Percentiles rank a stretch among this genome's conserved stretches.
Conservation (phyloP, 2,797 vertebrate genomes). For the Spinibarbus caldwelli region DNA sequence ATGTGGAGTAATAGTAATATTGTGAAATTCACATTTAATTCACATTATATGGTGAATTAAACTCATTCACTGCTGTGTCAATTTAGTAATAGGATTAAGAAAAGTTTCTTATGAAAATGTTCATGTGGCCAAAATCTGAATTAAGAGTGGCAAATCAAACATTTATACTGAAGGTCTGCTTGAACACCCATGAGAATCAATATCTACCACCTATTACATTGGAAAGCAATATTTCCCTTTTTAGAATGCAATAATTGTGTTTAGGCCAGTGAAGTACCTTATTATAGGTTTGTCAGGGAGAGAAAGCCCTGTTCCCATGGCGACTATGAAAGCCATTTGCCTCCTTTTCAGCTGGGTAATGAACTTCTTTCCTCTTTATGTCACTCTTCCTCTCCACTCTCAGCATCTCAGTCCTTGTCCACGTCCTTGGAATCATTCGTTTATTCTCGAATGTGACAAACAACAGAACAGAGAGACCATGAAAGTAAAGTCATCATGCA, state of each 20-base stretch:
- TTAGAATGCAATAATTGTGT: slow-evolving; percentile 81
- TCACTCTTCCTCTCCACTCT: slow-evolving; percentile 82
- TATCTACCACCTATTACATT: slow-evolving; percentile 81
- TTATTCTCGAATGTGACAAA: slow-evolving; percentile 77
- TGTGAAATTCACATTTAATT: slow-evolving; percentile 12
- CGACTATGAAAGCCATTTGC: slow-evolving; percentile 84
- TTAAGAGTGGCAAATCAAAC: slow-evolving; percentile 67
- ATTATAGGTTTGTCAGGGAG: slow-evolving; percentile 79
- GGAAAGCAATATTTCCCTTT: slow-evolving; percentile 83
- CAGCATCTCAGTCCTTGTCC: slow-evolving; percentile 78
- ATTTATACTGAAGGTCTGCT: slow-evolving; percentile 65
- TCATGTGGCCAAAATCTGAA: slow-evolving; percentile 52
- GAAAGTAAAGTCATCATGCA: slow-evolving; percentile 63
- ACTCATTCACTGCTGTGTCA: neutral
- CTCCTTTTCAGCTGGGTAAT: slow-evolving; percentile 87
- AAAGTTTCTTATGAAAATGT: slow-evolving; percentile 49
- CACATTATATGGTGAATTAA: neutral
- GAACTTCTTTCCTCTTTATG: slow-evolving; percentile 85
- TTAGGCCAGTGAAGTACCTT: slow-evolving; percentile 84
- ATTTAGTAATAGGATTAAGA: neutral
- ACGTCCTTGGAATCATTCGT: slow-evolving; percentile 80
- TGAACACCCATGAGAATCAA: slow-evolving; percentile 76
- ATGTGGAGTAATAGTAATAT: neutral
- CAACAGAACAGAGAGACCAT: slow-evolving; percentile 65
- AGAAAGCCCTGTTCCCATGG: slow-evolving; percentile 82